phyloP scores from a whole-genome alignment of 2,797 vertebrate species.

The Australoheros facetus region DNA sequence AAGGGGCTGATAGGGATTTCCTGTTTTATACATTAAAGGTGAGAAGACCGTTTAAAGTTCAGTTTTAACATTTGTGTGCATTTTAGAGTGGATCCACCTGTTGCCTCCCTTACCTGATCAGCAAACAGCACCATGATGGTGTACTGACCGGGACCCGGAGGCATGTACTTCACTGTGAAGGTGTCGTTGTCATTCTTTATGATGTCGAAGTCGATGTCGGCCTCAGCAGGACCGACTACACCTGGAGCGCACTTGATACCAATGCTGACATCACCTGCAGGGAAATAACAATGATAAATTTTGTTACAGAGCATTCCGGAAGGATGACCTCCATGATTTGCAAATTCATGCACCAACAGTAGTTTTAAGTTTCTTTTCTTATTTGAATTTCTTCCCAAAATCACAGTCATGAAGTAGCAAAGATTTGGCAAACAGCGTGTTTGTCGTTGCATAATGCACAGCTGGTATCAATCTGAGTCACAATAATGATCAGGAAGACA shows the following conservation, averaged over 20 bases:
- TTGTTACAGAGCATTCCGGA: neutral
- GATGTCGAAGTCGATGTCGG: slow-evolving; percentile 95
- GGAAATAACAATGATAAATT: neutral
- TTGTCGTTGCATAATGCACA: neutral
- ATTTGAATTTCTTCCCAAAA: neutral
- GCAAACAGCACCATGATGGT: slow-evolving; percentile 98
- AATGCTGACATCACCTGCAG: slow-evolving; percentile 91
- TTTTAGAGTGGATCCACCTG: neutral
- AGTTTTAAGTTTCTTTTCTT: no score
- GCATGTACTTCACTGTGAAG: slow-evolving; percentile 94
- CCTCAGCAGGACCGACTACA: slow-evolving; percentile 88
- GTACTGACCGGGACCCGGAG: slow-evolving; percentile 88
- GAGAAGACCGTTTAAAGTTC: neutral
- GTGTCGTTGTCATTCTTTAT: slow-evolving; percentile 98
- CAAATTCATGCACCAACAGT: no score
- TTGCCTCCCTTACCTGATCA: slow-evolving; percentile 84
- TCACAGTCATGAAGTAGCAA: neutral
- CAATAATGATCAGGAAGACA: neutral
- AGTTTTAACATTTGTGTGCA: neutral
- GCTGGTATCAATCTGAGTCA: neutral
- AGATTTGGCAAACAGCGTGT: neutral
- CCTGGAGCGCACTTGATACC: slow-evolving; percentile 93
- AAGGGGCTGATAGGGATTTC: slow-evolving; percentile 96
- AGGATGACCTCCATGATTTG: neutral
- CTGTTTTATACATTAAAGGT: slow-evolving; percentile 65